Conservation (phyloP, 2,888 invertebrate species). For the Liodrosophila aerea region DNA sequence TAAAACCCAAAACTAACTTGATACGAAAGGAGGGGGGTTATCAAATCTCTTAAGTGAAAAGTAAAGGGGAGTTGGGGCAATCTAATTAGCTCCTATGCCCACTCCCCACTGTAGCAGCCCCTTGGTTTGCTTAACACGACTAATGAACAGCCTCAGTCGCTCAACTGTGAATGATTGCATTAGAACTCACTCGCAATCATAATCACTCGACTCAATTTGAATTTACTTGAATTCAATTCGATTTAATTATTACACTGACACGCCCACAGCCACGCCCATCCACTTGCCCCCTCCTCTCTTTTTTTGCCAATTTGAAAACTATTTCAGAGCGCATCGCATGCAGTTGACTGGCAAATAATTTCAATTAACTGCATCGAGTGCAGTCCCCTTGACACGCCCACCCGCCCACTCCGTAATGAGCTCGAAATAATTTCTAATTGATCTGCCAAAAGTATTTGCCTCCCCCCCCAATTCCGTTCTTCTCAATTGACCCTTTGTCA, state of each 20-base stretch:
- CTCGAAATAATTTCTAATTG: slow-evolving; percentile 47
- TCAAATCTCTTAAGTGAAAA: too few species aligned
- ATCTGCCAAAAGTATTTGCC: not conserved
- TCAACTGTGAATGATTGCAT: slow-evolving; percentile 70
- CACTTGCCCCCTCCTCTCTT: slow-evolving; percentile 16
- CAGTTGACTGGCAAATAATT: slow-evolving; percentile 62
- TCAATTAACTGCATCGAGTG: slow-evolving; percentile 56
- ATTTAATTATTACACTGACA: slow-evolving; percentile 49
- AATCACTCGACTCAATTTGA: slow-evolving; percentile 32
- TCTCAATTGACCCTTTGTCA: not conserved
- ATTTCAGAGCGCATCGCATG: slow-evolving; percentile 26
- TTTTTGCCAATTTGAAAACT: slow-evolving; percentile 29
- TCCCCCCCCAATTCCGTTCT: too few species aligned
- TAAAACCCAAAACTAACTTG: too few species aligned
- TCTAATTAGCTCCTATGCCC: slow-evolving; percentile 37
- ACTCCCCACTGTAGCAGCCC: slow-evolving; percentile 46
- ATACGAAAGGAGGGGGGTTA: too few species aligned
- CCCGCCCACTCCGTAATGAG: slow-evolving; percentile 31
- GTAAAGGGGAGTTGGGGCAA: slow-evolving; percentile 11
- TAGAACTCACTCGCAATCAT: slow-evolving; percentile 49
- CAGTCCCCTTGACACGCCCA: slow-evolving; percentile 26
- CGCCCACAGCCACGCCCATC: slow-evolving; percentile 13
- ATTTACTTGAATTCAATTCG: not conserved
- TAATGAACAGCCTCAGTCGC: slow-evolving; percentile 61
- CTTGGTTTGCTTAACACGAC: slow-evolving; percentile 74